Percentiles rank a stretch among this genome's conserved stretches.
Evolutionary conservation across 1,140 invertebrate species (phyloP).

Genomic region (Heterodera schachtii): DNA sequence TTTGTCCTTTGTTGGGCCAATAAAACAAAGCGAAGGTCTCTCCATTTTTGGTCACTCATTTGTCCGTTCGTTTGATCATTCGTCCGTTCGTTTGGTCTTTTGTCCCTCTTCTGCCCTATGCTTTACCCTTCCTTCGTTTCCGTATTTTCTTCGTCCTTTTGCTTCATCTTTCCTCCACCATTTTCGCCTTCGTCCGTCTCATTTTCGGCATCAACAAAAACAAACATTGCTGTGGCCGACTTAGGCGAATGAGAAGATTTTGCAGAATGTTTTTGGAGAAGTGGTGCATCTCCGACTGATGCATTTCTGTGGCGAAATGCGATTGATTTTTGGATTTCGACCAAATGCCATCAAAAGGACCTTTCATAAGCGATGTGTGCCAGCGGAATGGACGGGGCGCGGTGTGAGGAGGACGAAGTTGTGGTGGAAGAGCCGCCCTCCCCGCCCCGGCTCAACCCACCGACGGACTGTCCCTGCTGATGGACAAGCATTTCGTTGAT

Average conservation of each 20-base stretch:
- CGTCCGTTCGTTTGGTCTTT: no score
- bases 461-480: background rate
- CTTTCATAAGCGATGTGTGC: constrained; percentile 12
- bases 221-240: constrained; percentile 14
- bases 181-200: constrained; percentile 5
- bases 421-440: constrained; percentile 23
- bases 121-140: no score
- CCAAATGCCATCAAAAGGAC: background rate
- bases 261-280: constrained; percentile 9
- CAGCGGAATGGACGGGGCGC: constrained; percentile 17
- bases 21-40: no score
- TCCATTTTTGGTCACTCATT: no score
- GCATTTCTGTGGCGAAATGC: background rate
- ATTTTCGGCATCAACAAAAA: constrained; percentile 25
- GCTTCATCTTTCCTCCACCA: background rate
- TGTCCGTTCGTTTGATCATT: no score
- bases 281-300: background rate
- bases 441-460: background rate
- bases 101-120: no score
- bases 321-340: background rate
- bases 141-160: background rate
- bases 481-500: background rate
- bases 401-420: constrained; percentile 25
- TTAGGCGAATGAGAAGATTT: background rate
- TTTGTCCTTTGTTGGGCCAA: no score